Base-by-base conservation (phyloP, 2,888 invertebrate genomes). In the Lithodes maja region DNA sequence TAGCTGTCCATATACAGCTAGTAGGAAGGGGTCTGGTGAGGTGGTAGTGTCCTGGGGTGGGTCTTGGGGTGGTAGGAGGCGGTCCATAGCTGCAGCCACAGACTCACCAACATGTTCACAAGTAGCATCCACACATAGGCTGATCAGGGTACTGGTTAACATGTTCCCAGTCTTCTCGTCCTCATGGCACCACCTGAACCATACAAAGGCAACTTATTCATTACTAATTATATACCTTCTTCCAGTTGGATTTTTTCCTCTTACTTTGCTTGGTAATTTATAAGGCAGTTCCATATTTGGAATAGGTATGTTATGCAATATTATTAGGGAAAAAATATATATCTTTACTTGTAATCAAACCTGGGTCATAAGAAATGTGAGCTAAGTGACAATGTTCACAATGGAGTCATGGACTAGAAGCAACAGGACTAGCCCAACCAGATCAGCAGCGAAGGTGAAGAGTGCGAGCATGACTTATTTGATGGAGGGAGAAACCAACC, bases 91-190 rank as follows among this genome's bases (percentile, higher is more conserved):
- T 61, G 93, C 90, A 2, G 93, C 92, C 2, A 94, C 93, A 92
- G 95, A 95, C 86, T 96, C 96, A 89, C 96, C 95, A 7, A 97
- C 94, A 93, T 96, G 96, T 93, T 97, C 97, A n/a, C 96, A 96
- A 74, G 97, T 95, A 54, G 95, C 95, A 93, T 97, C 97, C 93
- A 97, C 95, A 81, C 97, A 95, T 91, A 98, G 95, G 0, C 98
- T 96, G 75, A 97, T 95, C 78, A 97, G 94, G 9, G 97, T 95
- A 78, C 96, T 95, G 2, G 96, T 95, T 0, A 96, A 95, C 93
- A 95, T 95, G 92, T 95, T 94, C 92, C 95, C 95, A 1, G 96
- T 94, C 17, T 95, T 95, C 0, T 95, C 95, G 92, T 95, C 95
- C 92, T 97, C 96, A 2, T 95, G 95, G 80, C 94, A 94, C 92